Evolutionary conservation across 2,888 invertebrate genomes (phyloP).

Genomic region (Zygogramma bicolorata): DNA sequence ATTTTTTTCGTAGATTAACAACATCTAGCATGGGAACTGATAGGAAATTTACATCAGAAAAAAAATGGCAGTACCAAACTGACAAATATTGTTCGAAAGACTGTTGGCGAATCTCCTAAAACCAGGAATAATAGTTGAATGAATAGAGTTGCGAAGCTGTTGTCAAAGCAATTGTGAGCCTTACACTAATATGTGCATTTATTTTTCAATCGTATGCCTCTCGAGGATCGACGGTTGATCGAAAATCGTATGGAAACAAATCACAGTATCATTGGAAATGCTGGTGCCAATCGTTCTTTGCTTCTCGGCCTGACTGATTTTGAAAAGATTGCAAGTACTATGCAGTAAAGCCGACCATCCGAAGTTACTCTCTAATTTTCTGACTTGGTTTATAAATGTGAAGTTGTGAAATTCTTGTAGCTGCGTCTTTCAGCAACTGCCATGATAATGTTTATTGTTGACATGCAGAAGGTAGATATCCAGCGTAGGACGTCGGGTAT

Average conservation of each 20-base stretch:
- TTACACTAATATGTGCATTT: background rate
- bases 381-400: slow-evolving; percentile 36
- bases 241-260: background rate
- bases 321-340: slow-evolving; percentile 30
- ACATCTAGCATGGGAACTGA: no score
- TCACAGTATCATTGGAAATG: background rate
- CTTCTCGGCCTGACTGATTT: slow-evolving; percentile 11
- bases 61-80: no score
- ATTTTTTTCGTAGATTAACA: no score
- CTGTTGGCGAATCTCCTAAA: no score
- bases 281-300: background rate
- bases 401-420: slow-evolving; percentile 46
- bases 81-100: no score
- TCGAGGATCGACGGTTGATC: background rate
- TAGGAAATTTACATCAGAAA: no score
- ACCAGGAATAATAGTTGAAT: no score
- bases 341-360: slow-evolving; percentile 16
- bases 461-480: slow-evolving; percentile 35
- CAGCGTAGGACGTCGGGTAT: background rate
- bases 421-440: slow-evolving; percentile 51
- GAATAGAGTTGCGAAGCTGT: no score
- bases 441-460: slow-evolving; percentile 44
- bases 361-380: slow-evolving; percentile 31
- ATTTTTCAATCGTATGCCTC: background rate
- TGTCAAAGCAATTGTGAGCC: background rate